Conservation (phyloP, 2,888 invertebrate species). For the Coenonympha glycerion region DNA sequence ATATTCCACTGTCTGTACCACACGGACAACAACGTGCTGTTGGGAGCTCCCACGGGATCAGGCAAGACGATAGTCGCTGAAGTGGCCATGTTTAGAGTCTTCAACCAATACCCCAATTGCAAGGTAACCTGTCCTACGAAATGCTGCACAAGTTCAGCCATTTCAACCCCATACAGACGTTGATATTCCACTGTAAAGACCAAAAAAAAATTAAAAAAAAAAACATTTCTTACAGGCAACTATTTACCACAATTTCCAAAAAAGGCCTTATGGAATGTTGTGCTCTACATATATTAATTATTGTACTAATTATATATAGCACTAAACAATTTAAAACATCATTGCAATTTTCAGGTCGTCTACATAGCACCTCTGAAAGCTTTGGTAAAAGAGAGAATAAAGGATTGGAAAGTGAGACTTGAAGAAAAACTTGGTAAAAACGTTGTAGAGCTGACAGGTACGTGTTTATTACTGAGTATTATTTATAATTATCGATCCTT, state of each 20-base stretch:
- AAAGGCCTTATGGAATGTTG: too few species aligned
- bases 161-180: constrained; percentile 99
- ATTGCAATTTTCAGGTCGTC: constrained; percentile 79
- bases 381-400: constrained; percentile 95
- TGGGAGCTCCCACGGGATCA: constrained; percentile 97
- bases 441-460: constrained; percentile 96
- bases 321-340: neutral
- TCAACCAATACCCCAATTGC: constrained; percentile 84
- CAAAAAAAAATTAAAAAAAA: too few species aligned
- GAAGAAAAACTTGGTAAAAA: constrained; percentile 82
- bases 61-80: constrained; percentile 99
- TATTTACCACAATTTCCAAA: too few species aligned
- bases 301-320: too few species aligned
- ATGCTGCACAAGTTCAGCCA: constrained; percentile 92
- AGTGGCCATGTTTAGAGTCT: constrained; percentile 95
- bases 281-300: too few species aligned
- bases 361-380: constrained; percentile 99
- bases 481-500: too few species aligned
- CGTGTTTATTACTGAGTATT: neutral
- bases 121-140: constrained; percentile 84
- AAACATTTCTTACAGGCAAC: too few species aligned
- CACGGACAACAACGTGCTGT: constrained; percentile 93
- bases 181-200: constrained; percentile 97
- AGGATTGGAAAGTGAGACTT: constrained; percentile 93
- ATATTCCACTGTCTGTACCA: constrained; percentile 97